Base-by-base conservation (phyloP, 2,113 vertebrate genomes). In the Amphiprion percula region DNA sequence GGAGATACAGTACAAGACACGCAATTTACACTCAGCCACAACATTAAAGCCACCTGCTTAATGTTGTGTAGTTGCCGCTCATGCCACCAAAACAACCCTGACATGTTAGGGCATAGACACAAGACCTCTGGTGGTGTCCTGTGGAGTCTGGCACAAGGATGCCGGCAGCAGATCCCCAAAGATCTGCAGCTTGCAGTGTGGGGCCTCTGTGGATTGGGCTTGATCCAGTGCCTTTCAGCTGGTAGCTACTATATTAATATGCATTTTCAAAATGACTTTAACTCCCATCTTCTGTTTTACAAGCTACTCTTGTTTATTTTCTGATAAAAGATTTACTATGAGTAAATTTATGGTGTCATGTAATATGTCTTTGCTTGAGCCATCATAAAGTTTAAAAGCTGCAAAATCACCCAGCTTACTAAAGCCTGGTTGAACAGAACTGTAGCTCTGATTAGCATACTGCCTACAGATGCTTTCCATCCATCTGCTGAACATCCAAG, bases 401-500 rank as follows among this genome's bases (percentile, higher is more conserved):
- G 21, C 49, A 55, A 24, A 55, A 55, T 4, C n/a, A 5, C 10
- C 21, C 44, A 15, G 10, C 12, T 39, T 50, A 19, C 15, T 8
- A 19, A 5, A 77, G 7, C 15, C 10, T 46, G 56, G 17, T 19
- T n/a, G 19, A 54, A 14, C 23, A 23, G 12, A 44, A 37, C 19
- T 61, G 16, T 10, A 68, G 37, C 23, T 10, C 5, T 50, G 5
- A 24, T 37, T 21, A 44, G 17, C 33, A 54, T 46, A 7, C n/a
- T 17, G 44, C 41, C 50, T 47, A 15, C 15, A 33, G 30, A 58
- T 72, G 10, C 53, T 72, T 54, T 50, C 44, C 9, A 17, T 33
- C 12, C 26, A 55, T 60, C 63, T 74, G 49, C 21, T 80, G 24
- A 60, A 60, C 41, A 52, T 63, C 21, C 14, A 28, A 14, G 6